Evolutionary conservation across 2,113 vertebrate species (phyloP), one percentile per base, ranked within the genome.

Genomic region (Chunga burmeisteri): DNA sequence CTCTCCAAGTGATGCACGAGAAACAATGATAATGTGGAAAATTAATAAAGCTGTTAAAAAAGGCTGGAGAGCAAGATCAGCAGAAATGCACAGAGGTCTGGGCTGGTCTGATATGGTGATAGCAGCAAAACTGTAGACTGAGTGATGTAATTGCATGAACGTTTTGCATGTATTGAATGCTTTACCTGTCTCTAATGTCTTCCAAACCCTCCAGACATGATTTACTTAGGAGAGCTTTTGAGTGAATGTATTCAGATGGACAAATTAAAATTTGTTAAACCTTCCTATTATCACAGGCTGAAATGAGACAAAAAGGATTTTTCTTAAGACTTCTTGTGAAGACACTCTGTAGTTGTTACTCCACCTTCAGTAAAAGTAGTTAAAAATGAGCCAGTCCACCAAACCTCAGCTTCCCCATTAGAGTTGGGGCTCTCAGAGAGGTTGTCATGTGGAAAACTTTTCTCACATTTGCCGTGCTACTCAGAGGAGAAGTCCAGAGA

Each of bases 1-100:
- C 65, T 71, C 62, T 82, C 52, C 67, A 93, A 96, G 36, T 87
- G 59, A 94, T 70, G 50, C 66, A 67, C 88, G 68, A 94, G 94
- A 81, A 92, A 30, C 38, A 74, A 21, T 14, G 44, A 88, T 50
- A 81, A 75, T 2, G 2, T 55, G 46, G 20, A 68, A 95, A 91
- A 83, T 44, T 6, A 75, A 75, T 27, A 83, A 61, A 90, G 42
- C 30, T 73, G 26, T 81, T 49, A 47, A 80, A 91, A 74, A 50
- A 55, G 22, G 7, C 34, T 49, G 26, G 36, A 72, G 16, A 72
- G 21, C 30, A 92, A 66, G 10, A 86, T 66, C 22, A 81, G 34
- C 49, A 81, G 42, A 78, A 95, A 78, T 3, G 6, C 46, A 42
- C 18, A 66, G 46, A 70, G 16, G 15, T 67, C 38, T 72, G 32